Percentiles rank a stretch among this genome's conserved stretches.
phyloP scores from a whole-genome alignment of 1,140 invertebrate species.

The Drosophila lacteicornis region DNA sequence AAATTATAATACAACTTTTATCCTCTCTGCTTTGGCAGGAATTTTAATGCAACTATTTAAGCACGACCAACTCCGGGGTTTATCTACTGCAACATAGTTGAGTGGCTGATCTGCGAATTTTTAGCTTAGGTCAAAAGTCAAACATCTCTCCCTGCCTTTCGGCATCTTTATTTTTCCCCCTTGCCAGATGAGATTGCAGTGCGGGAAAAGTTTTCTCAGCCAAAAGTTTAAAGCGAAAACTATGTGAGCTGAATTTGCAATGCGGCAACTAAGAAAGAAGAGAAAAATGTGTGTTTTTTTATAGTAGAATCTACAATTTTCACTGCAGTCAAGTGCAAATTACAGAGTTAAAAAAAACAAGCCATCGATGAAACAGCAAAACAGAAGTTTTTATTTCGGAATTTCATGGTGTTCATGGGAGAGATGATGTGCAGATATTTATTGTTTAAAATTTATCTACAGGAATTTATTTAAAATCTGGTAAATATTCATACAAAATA shows the following conservation, averaged over 20 bases:
- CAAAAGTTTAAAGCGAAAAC: constrained; percentile 70
- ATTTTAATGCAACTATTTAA: constrained; percentile 39
- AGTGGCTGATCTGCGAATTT: constrained; percentile 17
- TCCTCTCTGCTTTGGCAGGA: neutral
- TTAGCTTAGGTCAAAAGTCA: constrained; percentile 33
- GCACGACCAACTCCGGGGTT: neutral
- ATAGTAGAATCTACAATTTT: constrained; percentile 5
- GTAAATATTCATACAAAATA: too few relatives aligned
- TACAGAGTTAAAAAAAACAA: constrained; percentile 30
- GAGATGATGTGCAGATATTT: neutral
- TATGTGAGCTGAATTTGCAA: constrained; percentile 74
- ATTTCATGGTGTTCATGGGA: neutral
- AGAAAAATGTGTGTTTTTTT: constrained; percentile 10
- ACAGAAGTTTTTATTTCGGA: constrained; percentile 7
- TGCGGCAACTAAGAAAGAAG: constrained; percentile 53
- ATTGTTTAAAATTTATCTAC: neutral
- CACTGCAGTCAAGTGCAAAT: constrained; percentile 45
- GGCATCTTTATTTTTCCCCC: neutral
- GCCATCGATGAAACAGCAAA: constrained; percentile 18
- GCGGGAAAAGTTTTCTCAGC: constrained; percentile 28
- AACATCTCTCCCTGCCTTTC: constrained; percentile 7
- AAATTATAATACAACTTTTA: constrained; percentile 1
- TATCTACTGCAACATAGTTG: constrained; percentile 22
- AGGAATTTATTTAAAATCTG: too few relatives aligned
- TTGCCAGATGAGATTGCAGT: constrained; percentile 12